A percentile compares a stretch with the other conserved stretches of the same genome.
These are phyloP conservation scores for Silurus asotus DNA, from an alignment of 2,113 vertebrate species.

Conservation along the genomic window DNA sequence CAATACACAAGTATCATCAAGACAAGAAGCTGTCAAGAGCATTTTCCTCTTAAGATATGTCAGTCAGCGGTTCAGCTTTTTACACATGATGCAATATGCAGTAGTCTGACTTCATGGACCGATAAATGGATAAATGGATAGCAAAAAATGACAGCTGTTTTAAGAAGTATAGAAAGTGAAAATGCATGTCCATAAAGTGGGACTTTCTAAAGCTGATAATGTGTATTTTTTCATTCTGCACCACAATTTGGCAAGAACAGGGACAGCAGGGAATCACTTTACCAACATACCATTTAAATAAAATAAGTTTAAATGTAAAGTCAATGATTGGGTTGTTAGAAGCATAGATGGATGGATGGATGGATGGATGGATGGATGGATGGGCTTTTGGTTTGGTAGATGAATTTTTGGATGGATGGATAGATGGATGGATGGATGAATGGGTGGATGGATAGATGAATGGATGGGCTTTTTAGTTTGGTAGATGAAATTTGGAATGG, in stretches of 20 bases:
- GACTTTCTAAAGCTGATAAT: background rate
- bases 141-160: background rate
- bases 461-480: too few relatives aligned
- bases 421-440: background rate
- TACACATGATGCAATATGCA: background rate
- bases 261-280: background rate
- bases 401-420: background rate
- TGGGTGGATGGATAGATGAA: conserved; percentile 13
- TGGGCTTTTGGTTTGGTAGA: background rate
- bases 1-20: background rate
- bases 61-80: background rate
- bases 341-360: background rate
- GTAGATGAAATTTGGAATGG: background rate
- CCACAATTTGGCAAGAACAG: background rate
- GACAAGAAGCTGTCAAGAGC: background rate
- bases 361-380: background rate
- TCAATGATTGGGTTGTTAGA: background rate
- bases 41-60: background rate
- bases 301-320: background rate
- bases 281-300: background rate
- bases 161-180: background rate
- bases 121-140: background rate
- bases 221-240: background rate
- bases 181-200: background rate
- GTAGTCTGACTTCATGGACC: background rate